phyloP scores from a whole-genome alignment of 2,113 vertebrate species.

The Amia ocellicauda region DNA sequence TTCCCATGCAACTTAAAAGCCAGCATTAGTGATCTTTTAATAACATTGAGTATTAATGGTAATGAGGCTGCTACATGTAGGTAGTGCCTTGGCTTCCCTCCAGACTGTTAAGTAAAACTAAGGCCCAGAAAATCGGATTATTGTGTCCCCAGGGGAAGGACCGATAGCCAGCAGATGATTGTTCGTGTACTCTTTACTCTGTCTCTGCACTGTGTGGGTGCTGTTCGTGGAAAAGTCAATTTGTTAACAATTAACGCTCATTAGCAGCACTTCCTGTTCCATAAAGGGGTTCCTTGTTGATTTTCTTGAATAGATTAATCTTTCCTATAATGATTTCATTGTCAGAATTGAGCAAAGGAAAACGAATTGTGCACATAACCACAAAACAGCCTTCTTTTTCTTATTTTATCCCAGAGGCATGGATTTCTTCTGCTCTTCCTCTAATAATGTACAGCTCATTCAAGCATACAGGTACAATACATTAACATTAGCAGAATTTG shows the following conservation, averaged over 20 bases:
- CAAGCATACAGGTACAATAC: not conserved
- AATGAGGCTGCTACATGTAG: conserved; percentile 46
- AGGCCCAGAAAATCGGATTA: conserved; percentile 84
- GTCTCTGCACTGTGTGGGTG: conserved; percentile 51
- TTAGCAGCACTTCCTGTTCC: conserved; percentile 75
- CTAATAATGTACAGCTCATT: not conserved
- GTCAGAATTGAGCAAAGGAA: conserved; percentile 37
- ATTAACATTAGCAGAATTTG: not conserved
- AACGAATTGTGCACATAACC: too few relatives aligned
- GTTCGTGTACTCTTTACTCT: conserved; percentile 64
- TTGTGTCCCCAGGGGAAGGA: conserved; percentile 61
- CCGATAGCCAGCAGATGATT: conserved; percentile 75
- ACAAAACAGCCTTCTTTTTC: too few relatives aligned
- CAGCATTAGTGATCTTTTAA: conserved; percentile 48
- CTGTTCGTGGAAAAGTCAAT: conserved; percentile 73
- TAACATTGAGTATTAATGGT: conserved; percentile 42
- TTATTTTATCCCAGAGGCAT: too few relatives aligned
- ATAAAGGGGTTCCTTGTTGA: conserved; percentile 31
- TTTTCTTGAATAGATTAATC: conserved; percentile 42
- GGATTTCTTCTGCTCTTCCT: not conserved
- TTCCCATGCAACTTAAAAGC: conserved; percentile 64
- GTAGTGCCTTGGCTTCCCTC: conserved; percentile 64
- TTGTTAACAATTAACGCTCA: conserved; percentile 86
- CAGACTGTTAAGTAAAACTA: conserved; percentile 74
- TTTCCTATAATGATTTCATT: conserved; percentile 51